Evolutionary conservation across 2,888 invertebrate species (phyloP), one percentile per base, ranked within the genome.

Genomic region (Papilio demoleus): DNA sequence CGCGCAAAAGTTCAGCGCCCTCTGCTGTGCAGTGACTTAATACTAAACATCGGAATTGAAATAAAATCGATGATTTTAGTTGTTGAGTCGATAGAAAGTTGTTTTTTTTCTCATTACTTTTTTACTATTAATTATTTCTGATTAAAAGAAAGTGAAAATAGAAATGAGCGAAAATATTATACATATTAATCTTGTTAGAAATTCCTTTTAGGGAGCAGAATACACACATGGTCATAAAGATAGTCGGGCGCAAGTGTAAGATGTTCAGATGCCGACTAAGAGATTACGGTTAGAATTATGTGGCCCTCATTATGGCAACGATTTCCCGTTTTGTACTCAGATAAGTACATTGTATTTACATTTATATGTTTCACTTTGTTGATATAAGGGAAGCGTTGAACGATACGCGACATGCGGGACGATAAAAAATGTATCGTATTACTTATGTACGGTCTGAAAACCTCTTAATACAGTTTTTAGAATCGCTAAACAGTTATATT

Each of bases 1-100:
- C 74, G 72, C 76, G 85, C 85, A 80, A 85, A 87, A 88, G 88
- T 90, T 89, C 88, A 91, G 80, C 87, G 90, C 79, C 85, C 88
- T 81, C 82, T 58, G 63, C 36, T 60, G 70, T 68, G 71, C n/a
- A 64, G 58, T 66, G 47, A 70, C 69, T 70, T 69, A 62, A 67
- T 62, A 56, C 19, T 71, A 66, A 64, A 68, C 60, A 61, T 70
- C 42, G 60, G 40, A 60, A 61, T 61, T 56, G 40, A 62, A 47
- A 12, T 17, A 50, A 68, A 63, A 63, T 66, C 68, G 66, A 59
- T 66, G n/a, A 14, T 19, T 58, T 40, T 27, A n/a, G 1, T 31
- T 31, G 17, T 31, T 31, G 17, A 1, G 17, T n/a, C 9, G 17
- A 12, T 47, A 47, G 22, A 17, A 31, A 31, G 53, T 4, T n/a